phyloP scores from a whole-genome alignment of 2,113 vertebrate species.

The Mixornis gularis region DNA sequence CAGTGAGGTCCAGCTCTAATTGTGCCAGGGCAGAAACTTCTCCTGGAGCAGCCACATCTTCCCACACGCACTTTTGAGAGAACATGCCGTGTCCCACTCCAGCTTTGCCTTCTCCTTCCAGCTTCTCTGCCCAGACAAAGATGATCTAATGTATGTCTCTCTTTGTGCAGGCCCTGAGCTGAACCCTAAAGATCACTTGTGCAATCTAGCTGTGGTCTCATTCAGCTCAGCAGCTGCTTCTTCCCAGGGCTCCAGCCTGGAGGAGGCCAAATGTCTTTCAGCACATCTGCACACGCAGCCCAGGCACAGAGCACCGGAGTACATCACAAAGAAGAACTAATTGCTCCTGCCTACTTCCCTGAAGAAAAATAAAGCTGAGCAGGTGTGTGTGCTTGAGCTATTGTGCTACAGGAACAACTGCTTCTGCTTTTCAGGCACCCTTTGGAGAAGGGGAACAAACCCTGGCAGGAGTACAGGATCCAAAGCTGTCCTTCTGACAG shows the following conservation, averaged over 20 bases:
- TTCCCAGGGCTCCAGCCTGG: background rate
- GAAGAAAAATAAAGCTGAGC: conserved; percentile 33
- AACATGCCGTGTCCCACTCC: background rate
- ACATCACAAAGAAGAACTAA: background rate
- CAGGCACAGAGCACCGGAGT: background rate
- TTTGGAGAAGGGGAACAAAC: conserved; percentile 13
- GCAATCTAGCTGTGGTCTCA: background rate
- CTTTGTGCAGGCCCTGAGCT: background rate
- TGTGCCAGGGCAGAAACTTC: background rate
- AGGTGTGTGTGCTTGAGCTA: conserved; percentile 14
- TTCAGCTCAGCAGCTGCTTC: conserved; percentile 31
- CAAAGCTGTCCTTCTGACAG: background rate
- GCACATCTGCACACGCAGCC: background rate
- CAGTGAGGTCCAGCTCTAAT: background rate
- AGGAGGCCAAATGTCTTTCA: background rate
- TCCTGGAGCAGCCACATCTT: background rate
- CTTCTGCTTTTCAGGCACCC: conserved; percentile 31
- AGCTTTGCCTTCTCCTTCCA: background rate
- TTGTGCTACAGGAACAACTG: conserved; percentile 11
- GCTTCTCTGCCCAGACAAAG: background rate
- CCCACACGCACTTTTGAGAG: background rate
- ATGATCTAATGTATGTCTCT: background rate
- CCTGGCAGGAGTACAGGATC: background rate
- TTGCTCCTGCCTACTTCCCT: conserved; percentile 25
- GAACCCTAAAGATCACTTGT: conserved; percentile 16